Percentiles rank a stretch among this genome's conserved stretches.
Conservation (phyloP, 1,140 invertebrate genomes). For the Drosophila sproati region DNA sequence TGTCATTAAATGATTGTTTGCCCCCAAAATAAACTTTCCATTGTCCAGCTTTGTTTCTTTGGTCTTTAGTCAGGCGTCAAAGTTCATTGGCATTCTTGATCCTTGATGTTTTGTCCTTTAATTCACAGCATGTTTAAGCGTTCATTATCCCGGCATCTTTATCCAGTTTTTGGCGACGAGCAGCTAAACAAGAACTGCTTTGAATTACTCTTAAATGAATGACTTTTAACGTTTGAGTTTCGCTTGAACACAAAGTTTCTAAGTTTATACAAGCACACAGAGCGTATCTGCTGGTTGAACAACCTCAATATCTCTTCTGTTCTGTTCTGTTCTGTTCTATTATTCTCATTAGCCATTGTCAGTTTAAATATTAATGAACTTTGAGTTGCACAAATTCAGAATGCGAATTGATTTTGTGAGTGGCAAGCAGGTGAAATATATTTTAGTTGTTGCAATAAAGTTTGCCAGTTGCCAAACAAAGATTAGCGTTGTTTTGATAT, state of each 20-base stretch:
- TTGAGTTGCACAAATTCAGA: no score
- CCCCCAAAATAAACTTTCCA: background rate
- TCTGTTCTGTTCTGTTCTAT: no score
- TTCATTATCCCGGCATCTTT: conserved; percentile 55
- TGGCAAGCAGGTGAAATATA: no score
- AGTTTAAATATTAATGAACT: no score
- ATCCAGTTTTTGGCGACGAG: conserved; percentile 19
- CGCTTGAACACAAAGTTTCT: background rate
- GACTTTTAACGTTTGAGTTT: background rate
- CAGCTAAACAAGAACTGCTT: background rate
- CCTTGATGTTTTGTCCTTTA: conserved; percentile 11
- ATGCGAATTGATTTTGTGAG: no score
- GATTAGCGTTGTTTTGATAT: no score
- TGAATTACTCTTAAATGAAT: conserved; percentile 10
- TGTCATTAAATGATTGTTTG: background rate
- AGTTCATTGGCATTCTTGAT: conserved; percentile 37
- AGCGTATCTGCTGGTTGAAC: no score
- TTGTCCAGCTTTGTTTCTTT: background rate
- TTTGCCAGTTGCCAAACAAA: no score
- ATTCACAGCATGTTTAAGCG: conserved; percentile 46
- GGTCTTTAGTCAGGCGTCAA: background rate
- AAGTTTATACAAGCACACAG: no score
- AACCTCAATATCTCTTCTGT: no score
- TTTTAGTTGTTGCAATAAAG: no score
- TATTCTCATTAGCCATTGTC: no score